Evolutionary conservation across 2,888 invertebrate genomes (phyloP), one percentile per base, ranked within the genome.

Genomic region (Branchellion lobata): DNA sequence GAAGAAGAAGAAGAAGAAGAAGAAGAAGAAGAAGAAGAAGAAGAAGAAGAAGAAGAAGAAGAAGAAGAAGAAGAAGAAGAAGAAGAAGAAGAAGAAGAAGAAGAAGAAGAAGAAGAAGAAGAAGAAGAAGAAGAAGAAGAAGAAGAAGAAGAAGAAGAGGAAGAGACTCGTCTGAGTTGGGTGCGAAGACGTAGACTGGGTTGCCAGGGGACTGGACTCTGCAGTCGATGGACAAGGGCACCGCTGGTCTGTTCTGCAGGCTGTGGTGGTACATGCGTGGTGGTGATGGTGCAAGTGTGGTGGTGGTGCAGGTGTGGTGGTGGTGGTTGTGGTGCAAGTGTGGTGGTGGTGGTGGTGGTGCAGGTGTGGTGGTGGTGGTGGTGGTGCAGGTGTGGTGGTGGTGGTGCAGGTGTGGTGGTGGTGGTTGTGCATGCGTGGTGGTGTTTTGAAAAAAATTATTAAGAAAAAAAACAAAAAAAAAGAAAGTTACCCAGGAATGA

Each of bases 401-500:
- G 14, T 40, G 14, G 14, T 40, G 40, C 5, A 8, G 40, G 14
- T 40, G 40, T 5, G 40, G 40, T 40, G 40, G 14, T 40, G 40
- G 14, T 40, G 14, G 14, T 40, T 5, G 14, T 40, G 40, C 5
- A 8, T 5, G 40, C 8, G 14, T 40, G 40, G 14, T 40, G 40
- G 14, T 53, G 76, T 33, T 53, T n/a, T n/a, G n/a, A n/a, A n/a
- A n/a, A n/a, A n/a, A n/a, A n/a, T n/a, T n/a, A n/a, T 73, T 34
- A 27, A 53, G 33, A 73, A 74, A 1, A 31, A n/a, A 53, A 57
- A 31, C 68, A 24, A 34, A 5, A 40, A 2, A 27, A 5, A 1
- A n/a, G 24, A 29, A 33, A 65, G 77, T 79, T 31, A 82, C 82
- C 81, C 81, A 2, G 82, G 82, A 34, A 83, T 83, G 71, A 81